phyloP scores from a whole-genome alignment of 1,140 invertebrate species.

The Stenopsyche tienmushanensis region DNA sequence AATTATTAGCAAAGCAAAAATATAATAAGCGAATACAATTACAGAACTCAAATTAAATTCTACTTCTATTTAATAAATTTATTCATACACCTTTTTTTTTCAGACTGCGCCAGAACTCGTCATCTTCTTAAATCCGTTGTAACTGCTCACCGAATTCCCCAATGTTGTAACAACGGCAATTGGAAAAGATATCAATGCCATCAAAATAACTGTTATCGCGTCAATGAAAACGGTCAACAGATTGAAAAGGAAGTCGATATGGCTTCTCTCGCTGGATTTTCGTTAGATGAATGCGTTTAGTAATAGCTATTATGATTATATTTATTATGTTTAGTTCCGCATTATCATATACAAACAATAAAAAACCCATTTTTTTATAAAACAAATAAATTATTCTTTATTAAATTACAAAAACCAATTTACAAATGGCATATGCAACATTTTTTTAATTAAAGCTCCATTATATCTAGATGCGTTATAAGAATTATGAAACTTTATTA shows the following conservation, averaged over 20 bases:
- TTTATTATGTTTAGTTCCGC: conserved; percentile 48
- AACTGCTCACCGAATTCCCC: conserved; percentile 50
- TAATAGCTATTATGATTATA: conserved; percentile 17
- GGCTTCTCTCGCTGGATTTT: conserved; percentile 46
- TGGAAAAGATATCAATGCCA: conserved; percentile 60
- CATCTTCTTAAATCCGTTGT: conserved; percentile 46
- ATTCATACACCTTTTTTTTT: conserved; percentile 27
- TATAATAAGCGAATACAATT: no score
- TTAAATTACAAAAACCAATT: conserved; percentile 25
- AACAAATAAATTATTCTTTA: conserved; percentile 27
- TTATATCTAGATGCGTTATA: no score
- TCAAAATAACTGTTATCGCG: conserved; percentile 59
- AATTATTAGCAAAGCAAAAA: no score
- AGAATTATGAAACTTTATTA: no score
- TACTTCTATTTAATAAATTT: conserved; percentile 10
- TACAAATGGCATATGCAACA: conserved; percentile 23
- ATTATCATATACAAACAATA: no score
- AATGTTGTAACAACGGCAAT: conserved; percentile 62
- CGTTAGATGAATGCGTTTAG: no score
- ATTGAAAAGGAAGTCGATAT: conserved; percentile 45
- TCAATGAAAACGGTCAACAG: conserved; percentile 60
- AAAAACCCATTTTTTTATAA: background rate
- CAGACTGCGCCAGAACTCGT: conserved; percentile 60
- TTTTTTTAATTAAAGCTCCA: conserved; percentile 11
- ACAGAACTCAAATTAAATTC: no score